phyloP scores from a whole-genome alignment of 37 sponge, comb jelly and placozoan species.

The Ianthella basta region DNA sequence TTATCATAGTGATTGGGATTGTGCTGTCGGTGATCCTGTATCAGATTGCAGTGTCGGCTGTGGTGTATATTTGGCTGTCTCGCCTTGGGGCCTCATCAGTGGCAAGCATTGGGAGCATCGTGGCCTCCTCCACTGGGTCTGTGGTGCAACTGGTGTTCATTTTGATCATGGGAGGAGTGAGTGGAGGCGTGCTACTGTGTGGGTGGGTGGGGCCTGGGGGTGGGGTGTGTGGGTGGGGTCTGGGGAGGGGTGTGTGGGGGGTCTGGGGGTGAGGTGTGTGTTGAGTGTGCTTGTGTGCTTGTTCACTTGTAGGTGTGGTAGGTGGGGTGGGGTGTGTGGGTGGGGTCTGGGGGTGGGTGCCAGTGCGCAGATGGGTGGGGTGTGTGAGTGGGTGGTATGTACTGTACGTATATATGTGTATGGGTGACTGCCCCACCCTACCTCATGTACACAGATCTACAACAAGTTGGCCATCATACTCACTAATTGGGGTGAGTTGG shows the following conservation, averaged over 20 bases:
- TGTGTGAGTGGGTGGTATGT: background rate
- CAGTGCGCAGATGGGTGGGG: too few relatives aligned
- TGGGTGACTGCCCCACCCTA: background rate
- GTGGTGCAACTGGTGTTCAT: slow-evolving; percentile 65
- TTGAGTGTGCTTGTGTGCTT: background rate
- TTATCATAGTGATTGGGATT: slow-evolving; percentile 68
- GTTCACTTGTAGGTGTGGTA: too few relatives aligned
- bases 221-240: too few relatives aligned
- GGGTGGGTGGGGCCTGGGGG: too few relatives aligned
- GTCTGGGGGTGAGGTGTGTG: background rate
- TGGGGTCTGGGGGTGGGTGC: too few relatives aligned
- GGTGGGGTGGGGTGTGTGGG: too few relatives aligned
- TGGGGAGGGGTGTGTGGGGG: too few relatives aligned
- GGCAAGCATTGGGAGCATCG: slow-evolving; percentile 10
- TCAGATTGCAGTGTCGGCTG: slow-evolving; percentile 51
- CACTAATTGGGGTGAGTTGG: slow-evolving; percentile 85
- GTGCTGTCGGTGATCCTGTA: slow-evolving; percentile 77
- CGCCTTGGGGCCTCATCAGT: slow-evolving; percentile 26
- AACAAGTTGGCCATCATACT: slow-evolving; percentile 66
- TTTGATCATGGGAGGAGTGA: slow-evolving; percentile 58
- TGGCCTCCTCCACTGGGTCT: slow-evolving; percentile 64
- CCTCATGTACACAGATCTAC: slow-evolving; percentile 39
- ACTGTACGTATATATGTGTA: background rate
- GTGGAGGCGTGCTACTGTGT: too few relatives aligned
- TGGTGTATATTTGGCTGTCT: slow-evolving; percentile 32